These are phyloP conservation scores for Oncorhynchus kisutch DNA, from an alignment of 2,113 vertebrate genomes.

Conservation along the genomic window DNA sequence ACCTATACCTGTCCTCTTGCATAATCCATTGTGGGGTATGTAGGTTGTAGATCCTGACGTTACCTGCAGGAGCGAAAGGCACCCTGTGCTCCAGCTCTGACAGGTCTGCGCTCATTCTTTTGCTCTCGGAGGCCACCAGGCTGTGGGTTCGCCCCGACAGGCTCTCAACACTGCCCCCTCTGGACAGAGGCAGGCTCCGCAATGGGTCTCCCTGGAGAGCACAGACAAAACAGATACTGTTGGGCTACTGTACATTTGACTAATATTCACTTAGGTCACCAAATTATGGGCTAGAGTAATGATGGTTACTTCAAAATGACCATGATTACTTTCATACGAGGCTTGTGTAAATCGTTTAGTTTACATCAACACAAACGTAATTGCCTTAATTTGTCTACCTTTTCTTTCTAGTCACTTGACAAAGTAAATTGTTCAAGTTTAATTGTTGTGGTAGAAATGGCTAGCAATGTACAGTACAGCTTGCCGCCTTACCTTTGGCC, in stretches of 20 bases:
- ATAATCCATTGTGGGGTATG: neutral
- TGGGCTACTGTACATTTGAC: neutral
- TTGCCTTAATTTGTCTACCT: neutral
- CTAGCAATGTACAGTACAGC: neutral
- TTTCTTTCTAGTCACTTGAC: too few species aligned
- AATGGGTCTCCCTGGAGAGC: slow-evolving; percentile 82
- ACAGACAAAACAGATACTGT: neutral
- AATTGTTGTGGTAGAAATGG: too few species aligned
- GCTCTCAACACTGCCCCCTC: slow-evolving; percentile 94
- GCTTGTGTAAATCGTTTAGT: neutral
- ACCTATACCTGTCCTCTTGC: neutral
- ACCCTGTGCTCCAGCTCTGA: slow-evolving; percentile 93
- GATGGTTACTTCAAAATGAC: neutral
- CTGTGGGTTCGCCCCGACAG: slow-evolving; percentile 81
- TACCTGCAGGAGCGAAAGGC: slow-evolving; percentile 85
- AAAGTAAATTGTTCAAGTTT: too few species aligned
- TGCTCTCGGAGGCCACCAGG: slow-evolving; percentile 81
- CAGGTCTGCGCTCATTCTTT: slow-evolving; percentile 94
- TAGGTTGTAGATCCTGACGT: slow-evolving; percentile 5
- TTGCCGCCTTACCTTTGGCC: slow-evolving; percentile 71
- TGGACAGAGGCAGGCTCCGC: slow-evolving; percentile 87
- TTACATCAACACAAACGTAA: neutral
- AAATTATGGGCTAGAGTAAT: neutral
- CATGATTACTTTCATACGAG: neutral
- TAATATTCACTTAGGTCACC: neutral